Percentiles rank a stretch among this genome's conserved stretches.
These are phyloP conservation scores for Romanogobio albipinnatus DNA, from an alignment of 2,113 vertebrate species.

Conservation along the genomic window DNA sequence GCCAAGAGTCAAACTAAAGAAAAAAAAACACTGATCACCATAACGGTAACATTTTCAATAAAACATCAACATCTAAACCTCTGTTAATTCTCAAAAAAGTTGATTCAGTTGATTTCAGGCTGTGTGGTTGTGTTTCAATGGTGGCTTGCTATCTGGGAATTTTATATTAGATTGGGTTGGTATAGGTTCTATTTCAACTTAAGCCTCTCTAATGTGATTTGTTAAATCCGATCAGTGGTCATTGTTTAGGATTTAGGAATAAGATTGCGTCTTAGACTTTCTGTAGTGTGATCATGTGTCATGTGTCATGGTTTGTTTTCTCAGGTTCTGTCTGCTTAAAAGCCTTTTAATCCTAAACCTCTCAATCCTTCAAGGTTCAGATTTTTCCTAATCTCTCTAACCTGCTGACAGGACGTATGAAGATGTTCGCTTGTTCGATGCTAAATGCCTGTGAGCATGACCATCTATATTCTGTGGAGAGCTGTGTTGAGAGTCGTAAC, in stretches of 20 bases:
- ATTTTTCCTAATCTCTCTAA: conserved; percentile 2
- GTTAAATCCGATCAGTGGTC: conserved; percentile 24
- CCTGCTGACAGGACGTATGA: neutral
- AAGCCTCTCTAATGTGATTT: conserved; percentile 34
- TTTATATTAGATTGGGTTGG: too few species aligned
- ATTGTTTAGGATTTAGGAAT: neutral
- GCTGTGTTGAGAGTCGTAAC: conserved; percentile 4
- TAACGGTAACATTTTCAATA: too few species aligned
- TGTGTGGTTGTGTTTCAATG: too few species aligned
- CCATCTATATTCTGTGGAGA: conserved; percentile 24
- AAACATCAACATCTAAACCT: too few species aligned
- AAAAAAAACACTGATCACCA: too few species aligned
- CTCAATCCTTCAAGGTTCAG: neutral
- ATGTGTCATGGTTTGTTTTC: neutral
- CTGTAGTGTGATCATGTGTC: neutral
- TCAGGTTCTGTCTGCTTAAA: neutral
- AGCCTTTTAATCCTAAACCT: neutral
- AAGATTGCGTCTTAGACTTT: neutral
- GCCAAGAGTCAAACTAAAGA: too few species aligned
- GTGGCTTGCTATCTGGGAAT: too few species aligned
- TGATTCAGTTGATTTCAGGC: too few species aligned
- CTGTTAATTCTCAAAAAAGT: too few species aligned
- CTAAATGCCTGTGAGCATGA: conserved; percentile 17
- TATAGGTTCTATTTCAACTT: conserved; percentile 11
- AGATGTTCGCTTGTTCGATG: conserved; percentile 4